Percentiles rank a stretch among this genome's conserved stretches.
Evolutionary conservation across 2,113 vertebrate species (phyloP).

Genomic region (Ochotona princeps): DNA sequence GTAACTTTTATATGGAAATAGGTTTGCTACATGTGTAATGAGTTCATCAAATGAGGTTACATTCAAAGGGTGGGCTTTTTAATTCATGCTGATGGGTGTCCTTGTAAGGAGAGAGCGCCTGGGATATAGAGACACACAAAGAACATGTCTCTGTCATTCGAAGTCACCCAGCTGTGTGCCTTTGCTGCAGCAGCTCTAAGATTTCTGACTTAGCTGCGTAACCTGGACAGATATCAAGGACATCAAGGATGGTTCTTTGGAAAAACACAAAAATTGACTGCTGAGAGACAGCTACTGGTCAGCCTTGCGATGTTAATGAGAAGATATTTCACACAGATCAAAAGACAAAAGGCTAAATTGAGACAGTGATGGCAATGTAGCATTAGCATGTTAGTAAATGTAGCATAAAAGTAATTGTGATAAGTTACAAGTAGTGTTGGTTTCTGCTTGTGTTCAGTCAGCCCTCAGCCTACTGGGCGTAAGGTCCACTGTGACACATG

Average conservation of each 20-base stretch:
- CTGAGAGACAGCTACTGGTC: neutral
- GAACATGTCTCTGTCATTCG: neutral
- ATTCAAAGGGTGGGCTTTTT: neutral
- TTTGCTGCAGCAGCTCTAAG: neutral
- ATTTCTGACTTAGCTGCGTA: neutral
- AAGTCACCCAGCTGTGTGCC: neutral
- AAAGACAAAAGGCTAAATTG: neutral
- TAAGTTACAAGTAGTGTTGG: no score
- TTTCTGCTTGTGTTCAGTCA: neutral
- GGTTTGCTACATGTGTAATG: neutral
- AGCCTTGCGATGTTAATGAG: neutral
- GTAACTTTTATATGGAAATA: neutral
- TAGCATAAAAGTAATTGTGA: no score
- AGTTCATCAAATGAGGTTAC: neutral
- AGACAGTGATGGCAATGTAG: neutral
- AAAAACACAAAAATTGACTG: neutral
- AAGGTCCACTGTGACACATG: neutral
- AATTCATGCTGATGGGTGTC: neutral
- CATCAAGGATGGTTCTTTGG: neutral
- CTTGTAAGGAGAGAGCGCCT: neutral
- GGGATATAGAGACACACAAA: neutral
- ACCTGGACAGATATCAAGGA: neutral
- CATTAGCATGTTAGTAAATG: neutral
- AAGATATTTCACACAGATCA: neutral
- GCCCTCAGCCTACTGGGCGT: neutral